Percentiles rank a stretch among this genome's conserved stretches.
phyloP scores from a whole-genome alignment of 92 coral and sea anemone species.

The Actinernus sp. region DNA sequence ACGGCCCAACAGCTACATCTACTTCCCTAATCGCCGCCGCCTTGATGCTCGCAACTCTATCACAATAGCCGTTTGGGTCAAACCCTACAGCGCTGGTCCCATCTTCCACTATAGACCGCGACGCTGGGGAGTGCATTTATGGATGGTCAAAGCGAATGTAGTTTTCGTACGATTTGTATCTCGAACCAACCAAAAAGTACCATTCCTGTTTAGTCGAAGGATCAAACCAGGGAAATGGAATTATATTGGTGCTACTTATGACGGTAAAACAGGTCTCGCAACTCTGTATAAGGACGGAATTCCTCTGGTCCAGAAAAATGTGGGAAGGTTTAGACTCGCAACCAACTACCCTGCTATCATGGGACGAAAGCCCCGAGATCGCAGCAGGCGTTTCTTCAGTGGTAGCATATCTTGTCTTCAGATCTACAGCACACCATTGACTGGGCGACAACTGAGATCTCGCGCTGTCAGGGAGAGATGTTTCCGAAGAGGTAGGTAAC shows the following conservation, averaged over 20 bases:
- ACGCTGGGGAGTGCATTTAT: slow-evolving; percentile 58
- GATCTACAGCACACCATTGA: slow-evolving; percentile 61
- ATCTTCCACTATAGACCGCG: slow-evolving; percentile 60
- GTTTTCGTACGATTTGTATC: slow-evolving; percentile 59
- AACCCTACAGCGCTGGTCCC: slow-evolving; percentile 63
- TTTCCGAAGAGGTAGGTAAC: slow-evolving; percentile 70
- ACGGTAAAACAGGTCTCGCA: slow-evolving; percentile 62
- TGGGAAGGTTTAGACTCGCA: slow-evolving; percentile 69
- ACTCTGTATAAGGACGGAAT: slow-evolving; percentile 47
- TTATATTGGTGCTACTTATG: slow-evolving; percentile 70
- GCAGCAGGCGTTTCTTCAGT: slow-evolving; percentile 69
- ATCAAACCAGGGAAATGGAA: slow-evolving; percentile 44
- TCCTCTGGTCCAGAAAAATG: slow-evolving; percentile 26
- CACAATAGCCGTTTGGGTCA: slow-evolving; percentile 64
- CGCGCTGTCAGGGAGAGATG: slow-evolving; percentile 62
- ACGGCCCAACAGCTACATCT: slow-evolving; percentile 53
- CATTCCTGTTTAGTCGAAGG: slow-evolving; percentile 31
- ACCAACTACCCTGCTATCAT: slow-evolving; percentile 70
- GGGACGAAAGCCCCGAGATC: slow-evolving; percentile 69
- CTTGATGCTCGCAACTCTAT: slow-evolving; percentile 61
- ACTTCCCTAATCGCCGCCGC: slow-evolving; percentile 63
- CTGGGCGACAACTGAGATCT: slow-evolving; percentile 44
- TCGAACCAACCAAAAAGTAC: slow-evolving; percentile 34
- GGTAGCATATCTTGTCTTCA: slow-evolving; percentile 76
- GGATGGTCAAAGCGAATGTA: slow-evolving; percentile 38